Conservation (phyloP, 2,797 vertebrate species). For the Rousettus madagascariensis region DNA sequence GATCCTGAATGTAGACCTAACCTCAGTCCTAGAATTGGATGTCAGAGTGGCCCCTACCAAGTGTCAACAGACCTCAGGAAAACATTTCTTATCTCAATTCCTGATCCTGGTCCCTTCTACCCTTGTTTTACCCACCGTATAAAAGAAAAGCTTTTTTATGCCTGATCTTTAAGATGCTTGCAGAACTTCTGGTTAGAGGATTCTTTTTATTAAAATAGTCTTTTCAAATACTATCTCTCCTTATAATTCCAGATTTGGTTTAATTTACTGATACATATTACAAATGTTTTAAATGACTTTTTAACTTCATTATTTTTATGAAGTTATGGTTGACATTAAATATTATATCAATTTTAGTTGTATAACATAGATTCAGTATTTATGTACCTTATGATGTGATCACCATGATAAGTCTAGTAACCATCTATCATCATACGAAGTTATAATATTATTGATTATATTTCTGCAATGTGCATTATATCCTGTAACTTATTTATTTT, state of each 20-base stretch:
- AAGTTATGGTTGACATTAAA: no score
- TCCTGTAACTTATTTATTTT: no score
- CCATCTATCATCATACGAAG: no score
- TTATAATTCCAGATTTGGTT: not conserved
- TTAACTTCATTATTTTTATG: not conserved
- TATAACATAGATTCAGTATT: no score
- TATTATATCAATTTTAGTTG: no score
- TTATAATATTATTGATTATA: no score
- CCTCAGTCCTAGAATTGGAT: not conserved
- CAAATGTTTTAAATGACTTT: not conserved
- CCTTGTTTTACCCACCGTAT: not conserved
- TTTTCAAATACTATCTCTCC: not conserved
- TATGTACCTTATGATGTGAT: no score
- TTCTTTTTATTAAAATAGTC: not conserved
- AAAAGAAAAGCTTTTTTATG: not conserved
- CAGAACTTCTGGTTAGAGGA: not conserved
- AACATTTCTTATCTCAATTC: not conserved
- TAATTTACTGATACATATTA: not conserved
- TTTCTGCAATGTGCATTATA: no score
- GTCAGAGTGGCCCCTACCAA: not conserved
- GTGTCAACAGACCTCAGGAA: not conserved
- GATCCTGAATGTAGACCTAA: not conserved
- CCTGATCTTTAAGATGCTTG: not conserved
- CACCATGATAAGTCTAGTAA: no score
- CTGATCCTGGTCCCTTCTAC: not conserved